These are phyloP conservation scores for Drosophila dunni DNA, from an alignment of 1,140 invertebrate species.

Conservation along the genomic window DNA sequence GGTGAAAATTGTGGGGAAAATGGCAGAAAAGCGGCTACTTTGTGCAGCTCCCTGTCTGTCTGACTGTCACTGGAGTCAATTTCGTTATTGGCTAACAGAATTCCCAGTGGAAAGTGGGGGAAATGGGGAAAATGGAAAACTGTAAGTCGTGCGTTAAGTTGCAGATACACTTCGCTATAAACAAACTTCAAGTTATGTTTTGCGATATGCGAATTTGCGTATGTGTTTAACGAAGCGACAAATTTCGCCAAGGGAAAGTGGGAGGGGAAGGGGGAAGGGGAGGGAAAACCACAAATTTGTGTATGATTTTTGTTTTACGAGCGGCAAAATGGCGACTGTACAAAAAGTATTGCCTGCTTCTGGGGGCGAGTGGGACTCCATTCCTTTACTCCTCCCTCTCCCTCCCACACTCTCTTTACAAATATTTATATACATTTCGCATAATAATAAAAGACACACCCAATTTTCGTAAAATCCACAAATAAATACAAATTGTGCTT, in stretches of 20 bases:
- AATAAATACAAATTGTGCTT: conserved; percentile 74
- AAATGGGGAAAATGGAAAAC: conserved; percentile 21
- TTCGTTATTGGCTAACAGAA: conserved; percentile 39
- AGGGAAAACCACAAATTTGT: conserved; percentile 69
- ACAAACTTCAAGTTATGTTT: conserved; percentile 61
- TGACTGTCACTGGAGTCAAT: conserved; percentile 42
- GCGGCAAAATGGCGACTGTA: conserved; percentile 29
- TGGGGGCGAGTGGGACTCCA: conserved; percentile 21
- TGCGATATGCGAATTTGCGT: conserved; percentile 70
- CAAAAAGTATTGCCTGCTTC: conserved; percentile 59
- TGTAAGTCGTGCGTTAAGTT: conserved; percentile 64
- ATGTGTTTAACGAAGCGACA: conserved; percentile 74
- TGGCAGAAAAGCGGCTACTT: conserved; percentile 11
- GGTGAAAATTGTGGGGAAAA: background rate
- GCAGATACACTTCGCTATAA: conserved; percentile 18
- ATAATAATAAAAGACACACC: conserved; percentile 62
- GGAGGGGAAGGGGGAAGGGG: background rate
- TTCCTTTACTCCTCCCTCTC: background rate
- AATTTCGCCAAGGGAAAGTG: background rate
- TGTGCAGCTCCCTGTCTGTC: conserved; percentile 20
- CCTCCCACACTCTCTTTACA: conserved; percentile 14
- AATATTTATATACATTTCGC: conserved; percentile 64
- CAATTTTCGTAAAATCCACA: conserved; percentile 62
- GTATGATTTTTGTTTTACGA: conserved; percentile 64
- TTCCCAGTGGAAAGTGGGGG: conserved; percentile 26